These are phyloP conservation scores for Ursus arctos DNA, from an alignment of 2,113 vertebrate genomes.

Conservation along the genomic window DNA sequence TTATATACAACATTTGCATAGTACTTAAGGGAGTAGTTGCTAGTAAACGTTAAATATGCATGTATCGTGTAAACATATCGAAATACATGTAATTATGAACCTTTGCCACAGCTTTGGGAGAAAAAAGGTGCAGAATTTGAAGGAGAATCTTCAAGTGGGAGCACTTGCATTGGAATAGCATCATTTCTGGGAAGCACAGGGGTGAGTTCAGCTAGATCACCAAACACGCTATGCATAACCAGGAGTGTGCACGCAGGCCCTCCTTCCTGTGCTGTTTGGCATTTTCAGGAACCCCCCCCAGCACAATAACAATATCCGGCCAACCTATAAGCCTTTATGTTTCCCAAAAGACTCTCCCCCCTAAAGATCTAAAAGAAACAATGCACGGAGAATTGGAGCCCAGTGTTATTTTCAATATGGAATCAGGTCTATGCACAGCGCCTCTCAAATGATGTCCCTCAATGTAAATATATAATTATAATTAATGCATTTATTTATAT, in stretches of 20 bases:
- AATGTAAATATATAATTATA: neutral
- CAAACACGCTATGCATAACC: fast-evolving
- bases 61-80: neutral
- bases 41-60: neutral
- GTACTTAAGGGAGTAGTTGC: neutral
- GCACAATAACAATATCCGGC: neutral
- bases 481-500: neutral
- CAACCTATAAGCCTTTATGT: neutral
- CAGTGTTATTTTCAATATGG: neutral
- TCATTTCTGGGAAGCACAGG: neutral
- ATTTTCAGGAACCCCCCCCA: fast-evolving
- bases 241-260: fast-evolving
- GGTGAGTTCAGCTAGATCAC: neutral
- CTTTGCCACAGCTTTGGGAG: neutral
- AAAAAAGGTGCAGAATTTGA: neutral
- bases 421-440: neutral
- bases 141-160: neutral
- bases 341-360: neutral
- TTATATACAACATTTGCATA: neutral
- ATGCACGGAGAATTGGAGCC: neutral
- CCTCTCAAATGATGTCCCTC: neutral
- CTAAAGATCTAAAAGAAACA: neutral
- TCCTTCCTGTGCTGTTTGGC: fast-evolving
- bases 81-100: neutral
- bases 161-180: neutral